phyloP scores from a whole-genome alignment of 2,113 vertebrate genomes.

The Lichenostomus cassidix region DNA sequence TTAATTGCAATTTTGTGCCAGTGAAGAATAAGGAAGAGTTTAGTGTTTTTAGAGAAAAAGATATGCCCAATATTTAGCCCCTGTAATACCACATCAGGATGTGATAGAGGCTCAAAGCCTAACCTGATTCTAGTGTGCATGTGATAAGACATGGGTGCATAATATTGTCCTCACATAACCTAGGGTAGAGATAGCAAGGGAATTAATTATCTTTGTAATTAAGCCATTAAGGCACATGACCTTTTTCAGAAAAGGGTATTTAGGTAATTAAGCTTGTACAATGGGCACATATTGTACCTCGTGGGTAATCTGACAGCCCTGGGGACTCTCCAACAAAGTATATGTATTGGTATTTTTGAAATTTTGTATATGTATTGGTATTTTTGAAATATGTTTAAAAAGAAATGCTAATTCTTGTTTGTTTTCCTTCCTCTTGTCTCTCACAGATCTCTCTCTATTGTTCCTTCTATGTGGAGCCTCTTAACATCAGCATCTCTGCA shows the following conservation, averaged over 20 bases:
- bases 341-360: neutral
- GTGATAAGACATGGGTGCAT: too few relatives aligned
- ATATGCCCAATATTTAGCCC: neutral
- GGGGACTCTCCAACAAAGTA: neutral
- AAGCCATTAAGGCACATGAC: neutral
- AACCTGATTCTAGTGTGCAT: neutral
- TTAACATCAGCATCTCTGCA: neutral
- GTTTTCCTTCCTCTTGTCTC: neutral
- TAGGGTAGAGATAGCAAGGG: neutral
- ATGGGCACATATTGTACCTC: neutral
- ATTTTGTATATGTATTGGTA: neutral
- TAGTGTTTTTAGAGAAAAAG: neutral
- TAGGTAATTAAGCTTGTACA: neutral
- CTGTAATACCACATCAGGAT: neutral
- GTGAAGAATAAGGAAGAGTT: neutral
- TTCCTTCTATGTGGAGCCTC: neutral
- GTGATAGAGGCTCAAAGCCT: neutral
- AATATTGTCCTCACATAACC: neutral
- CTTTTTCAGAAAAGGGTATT: neutral
- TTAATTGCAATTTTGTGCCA: neutral
- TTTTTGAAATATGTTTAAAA: neutral
- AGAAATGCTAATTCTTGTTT: neutral
- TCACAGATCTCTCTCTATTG: neutral
- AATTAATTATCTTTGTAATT: neutral
- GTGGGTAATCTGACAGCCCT: neutral